Conservation (phyloP, 2,797 vertebrate genomes). For the Nyctibius grandis region DNA sequence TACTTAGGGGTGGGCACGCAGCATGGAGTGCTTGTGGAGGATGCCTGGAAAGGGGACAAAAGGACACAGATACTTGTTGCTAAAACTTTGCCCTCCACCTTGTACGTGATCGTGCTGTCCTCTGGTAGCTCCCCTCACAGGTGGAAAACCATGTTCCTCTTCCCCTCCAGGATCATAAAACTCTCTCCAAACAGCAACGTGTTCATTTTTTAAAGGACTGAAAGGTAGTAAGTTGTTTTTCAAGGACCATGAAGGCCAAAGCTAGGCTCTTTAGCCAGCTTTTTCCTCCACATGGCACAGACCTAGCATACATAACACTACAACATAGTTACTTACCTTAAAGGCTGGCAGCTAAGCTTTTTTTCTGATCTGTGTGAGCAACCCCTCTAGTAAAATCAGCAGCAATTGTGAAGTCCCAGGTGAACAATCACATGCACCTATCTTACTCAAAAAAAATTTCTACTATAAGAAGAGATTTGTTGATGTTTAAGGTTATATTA, state of each 20-base stretch:
- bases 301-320: neutral
- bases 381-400: neutral
- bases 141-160: neutral
- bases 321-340: neutral
- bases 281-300: neutral
- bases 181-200: neutral
- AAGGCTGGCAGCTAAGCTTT: neutral
- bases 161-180: neutral
- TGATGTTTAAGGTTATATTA: neutral
- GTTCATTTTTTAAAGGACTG: neutral
- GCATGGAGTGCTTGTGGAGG: neutral
- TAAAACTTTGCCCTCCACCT: neutral
- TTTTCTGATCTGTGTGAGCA: neutral
- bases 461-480: neutral
- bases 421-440: neutral
- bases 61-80: neutral
- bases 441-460: neutral
- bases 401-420: neutral
- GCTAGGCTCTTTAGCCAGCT: neutral
- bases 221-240: neutral
- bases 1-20: rapidly evolving
- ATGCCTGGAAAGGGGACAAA: neutral
- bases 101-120: too few relatives aligned
- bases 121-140: neutral
- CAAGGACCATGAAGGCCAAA: neutral